Conservation (phyloP, 2,888 invertebrate genomes). For the Piscicola geometra region DNA sequence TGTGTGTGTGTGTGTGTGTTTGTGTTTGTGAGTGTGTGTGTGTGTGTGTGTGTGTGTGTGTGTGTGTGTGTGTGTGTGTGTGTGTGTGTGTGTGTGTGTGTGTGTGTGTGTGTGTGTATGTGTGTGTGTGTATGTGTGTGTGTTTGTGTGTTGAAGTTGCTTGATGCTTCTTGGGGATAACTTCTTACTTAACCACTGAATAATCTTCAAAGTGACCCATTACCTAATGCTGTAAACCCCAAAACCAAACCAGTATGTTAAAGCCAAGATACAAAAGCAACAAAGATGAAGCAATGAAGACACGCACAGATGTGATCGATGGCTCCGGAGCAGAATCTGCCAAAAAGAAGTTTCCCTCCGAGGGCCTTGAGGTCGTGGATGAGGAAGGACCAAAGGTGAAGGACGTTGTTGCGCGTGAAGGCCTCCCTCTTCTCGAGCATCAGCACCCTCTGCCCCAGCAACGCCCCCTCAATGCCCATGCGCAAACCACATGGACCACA, state of each 20-base stretch:
- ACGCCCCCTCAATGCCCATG: constrained; percentile 89
- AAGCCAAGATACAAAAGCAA: neutral
- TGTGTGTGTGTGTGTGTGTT: constrained; percentile 18
- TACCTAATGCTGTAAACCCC: too few species aligned
- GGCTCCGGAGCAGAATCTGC: constrained; percentile 95
- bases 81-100: constrained; percentile 14
- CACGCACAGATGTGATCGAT: constrained; percentile 89
- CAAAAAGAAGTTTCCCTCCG: constrained; percentile 96
- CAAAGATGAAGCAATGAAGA: neutral
- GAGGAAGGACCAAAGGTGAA: constrained; percentile 96
- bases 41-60: neutral
- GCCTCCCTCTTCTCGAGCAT: constrained; percentile 83
- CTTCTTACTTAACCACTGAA: too few species aligned
- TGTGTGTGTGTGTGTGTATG: constrained; percentile 7
- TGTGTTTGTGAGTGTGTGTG: constrained; percentile 1
- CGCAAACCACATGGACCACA: constrained; percentile 92
- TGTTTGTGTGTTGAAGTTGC: constrained; percentile 70
- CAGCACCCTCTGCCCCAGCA: constrained; percentile 89
- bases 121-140: constrained; percentile 24
- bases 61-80: constrained; percentile 22
- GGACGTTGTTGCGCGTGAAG: constrained; percentile 74
- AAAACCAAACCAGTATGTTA: neutral
- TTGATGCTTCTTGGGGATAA: constrained; percentile 97
- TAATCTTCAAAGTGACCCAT: too few species aligned
- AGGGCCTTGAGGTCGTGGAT: constrained; percentile 87